phyloP scores from a whole-genome alignment of 1,140 invertebrate genomes.

The Helicoverpa armigera region DNA sequence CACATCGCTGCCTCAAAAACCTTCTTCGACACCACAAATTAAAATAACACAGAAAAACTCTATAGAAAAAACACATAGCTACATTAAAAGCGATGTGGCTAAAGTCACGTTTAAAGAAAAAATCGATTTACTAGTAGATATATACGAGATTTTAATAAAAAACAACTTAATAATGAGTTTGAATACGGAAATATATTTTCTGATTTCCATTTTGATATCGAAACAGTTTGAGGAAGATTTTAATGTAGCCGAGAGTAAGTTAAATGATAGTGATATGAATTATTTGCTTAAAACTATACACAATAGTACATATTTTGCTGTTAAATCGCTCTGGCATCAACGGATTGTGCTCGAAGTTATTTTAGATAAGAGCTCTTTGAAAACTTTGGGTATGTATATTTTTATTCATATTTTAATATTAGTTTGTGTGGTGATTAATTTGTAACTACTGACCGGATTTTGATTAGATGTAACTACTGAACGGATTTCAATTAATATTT shows the following conservation, averaged over 20 bases:
- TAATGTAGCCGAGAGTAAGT: conserved; percentile 57
- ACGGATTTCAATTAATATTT: too few relatives aligned
- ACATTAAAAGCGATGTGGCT: conserved; percentile 66
- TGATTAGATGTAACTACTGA: too few relatives aligned
- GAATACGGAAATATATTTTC: conserved; percentile 81
- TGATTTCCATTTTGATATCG: conserved; percentile 80
- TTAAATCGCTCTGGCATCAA: conserved; percentile 78
- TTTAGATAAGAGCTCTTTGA: conserved; percentile 79
- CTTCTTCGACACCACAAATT: conserved; percentile 67
- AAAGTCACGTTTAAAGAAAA: conserved; percentile 73
- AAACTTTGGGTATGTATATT: conserved; percentile 65
- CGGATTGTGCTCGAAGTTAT: conserved; percentile 74
- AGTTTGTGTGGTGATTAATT: too few relatives aligned
- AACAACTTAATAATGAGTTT: conserved; percentile 81
- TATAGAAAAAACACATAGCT: conserved; percentile 62
- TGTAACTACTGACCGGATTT: neutral
- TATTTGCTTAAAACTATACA: conserved; percentile 77
- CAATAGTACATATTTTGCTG: conserved; percentile 82
- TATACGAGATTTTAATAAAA: conserved; percentile 79
- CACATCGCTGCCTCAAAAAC: conserved; percentile 63
- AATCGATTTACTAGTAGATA: conserved; percentile 75
- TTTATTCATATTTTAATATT: neutral
- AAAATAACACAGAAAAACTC: conserved; percentile 71
- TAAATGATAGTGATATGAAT: conserved; percentile 61
- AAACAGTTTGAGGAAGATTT: conserved; percentile 76